These are phyloP conservation scores for Armadillidium nasatum DNA, from an alignment of 1,140 invertebrate species.

Conservation along the genomic window DNA sequence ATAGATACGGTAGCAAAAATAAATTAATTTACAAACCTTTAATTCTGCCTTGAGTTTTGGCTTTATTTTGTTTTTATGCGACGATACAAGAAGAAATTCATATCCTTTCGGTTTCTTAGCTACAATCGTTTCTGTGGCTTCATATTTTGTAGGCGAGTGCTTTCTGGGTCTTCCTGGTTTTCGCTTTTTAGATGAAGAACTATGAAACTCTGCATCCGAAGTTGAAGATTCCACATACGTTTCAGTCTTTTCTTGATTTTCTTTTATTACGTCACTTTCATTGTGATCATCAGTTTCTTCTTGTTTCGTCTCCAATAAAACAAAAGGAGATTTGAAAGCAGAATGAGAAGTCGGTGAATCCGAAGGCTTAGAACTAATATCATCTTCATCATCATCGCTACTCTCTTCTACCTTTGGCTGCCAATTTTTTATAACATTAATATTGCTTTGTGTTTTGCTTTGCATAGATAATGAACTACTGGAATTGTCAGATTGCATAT, in stretches of 20 bases:
- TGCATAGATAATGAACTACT: not conserved
- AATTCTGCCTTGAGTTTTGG: conserved; percentile 65
- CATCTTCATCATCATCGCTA: not conserved
- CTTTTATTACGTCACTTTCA: not conserved
- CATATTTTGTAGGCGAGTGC: conserved; percentile 58
- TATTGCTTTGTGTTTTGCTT: not conserved
- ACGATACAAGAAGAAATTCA: conserved; percentile 44
- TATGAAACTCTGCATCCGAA: not conserved
- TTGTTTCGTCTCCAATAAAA: not conserved
- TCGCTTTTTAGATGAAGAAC: conserved; percentile 65
- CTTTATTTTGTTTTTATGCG: conserved; percentile 54
- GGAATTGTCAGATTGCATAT: too few species aligned
- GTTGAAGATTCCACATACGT: not conserved
- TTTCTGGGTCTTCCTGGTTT: conserved; percentile 77
- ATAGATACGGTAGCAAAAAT: too few species aligned
- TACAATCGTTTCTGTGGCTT: conserved; percentile 68
- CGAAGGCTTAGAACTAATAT: not conserved
- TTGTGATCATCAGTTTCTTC: not conserved
- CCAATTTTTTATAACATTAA: not conserved
- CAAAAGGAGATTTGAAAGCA: not conserved
- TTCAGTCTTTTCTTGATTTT: not conserved
- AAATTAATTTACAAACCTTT: conserved; percentile 43
- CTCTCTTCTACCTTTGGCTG: not conserved
- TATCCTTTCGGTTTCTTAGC: conserved; percentile 62
- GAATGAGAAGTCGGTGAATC: not conserved